Percentiles rank a stretch among this genome's conserved stretches.
phyloP scores from a whole-genome alignment of 2,888 invertebrate genomes.

The Yponomeuta sedellus region DNA sequence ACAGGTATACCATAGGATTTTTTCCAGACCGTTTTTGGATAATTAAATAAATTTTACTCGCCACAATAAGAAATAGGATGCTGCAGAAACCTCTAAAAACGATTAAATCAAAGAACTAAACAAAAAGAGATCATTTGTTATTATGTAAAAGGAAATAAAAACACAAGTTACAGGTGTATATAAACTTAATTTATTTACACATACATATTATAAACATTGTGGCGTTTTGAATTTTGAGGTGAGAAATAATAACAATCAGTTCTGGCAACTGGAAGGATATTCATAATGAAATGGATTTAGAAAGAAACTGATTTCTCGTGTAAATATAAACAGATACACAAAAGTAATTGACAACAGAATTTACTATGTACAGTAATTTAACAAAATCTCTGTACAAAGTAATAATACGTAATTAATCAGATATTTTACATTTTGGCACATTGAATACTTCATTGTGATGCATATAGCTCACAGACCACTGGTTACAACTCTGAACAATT shows the following conservation, averaged over 20 bases:
- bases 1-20: background rate
- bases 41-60: background rate
- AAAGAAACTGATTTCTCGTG: constrained; percentile 26
- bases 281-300: background rate
- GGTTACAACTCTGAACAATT: background rate
- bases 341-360: constrained; percentile 10
- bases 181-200: constrained; percentile 76
- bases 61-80: background rate
- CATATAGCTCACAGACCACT: constrained; percentile 14
- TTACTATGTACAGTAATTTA: constrained; percentile 23
- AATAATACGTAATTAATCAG: constrained; percentile 30
- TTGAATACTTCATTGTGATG: constrained; percentile 33
- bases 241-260: constrained; percentile 33
- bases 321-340: constrained; percentile 23
- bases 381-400: constrained; percentile 26
- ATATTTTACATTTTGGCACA: constrained; percentile 61
- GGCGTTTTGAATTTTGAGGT: constrained; percentile 46
- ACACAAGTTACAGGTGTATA: constrained; percentile 60
- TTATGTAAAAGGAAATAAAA: background rate
- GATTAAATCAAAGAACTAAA: background rate
- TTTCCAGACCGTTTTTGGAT: too few relatives aligned
- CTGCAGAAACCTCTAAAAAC: background rate
- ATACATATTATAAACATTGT: constrained; percentile 58
- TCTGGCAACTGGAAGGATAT: background rate
- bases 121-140: background rate